Conservation (phyloP, 2,113 vertebrate species). For the Hippocampus guttulatus region DNA sequence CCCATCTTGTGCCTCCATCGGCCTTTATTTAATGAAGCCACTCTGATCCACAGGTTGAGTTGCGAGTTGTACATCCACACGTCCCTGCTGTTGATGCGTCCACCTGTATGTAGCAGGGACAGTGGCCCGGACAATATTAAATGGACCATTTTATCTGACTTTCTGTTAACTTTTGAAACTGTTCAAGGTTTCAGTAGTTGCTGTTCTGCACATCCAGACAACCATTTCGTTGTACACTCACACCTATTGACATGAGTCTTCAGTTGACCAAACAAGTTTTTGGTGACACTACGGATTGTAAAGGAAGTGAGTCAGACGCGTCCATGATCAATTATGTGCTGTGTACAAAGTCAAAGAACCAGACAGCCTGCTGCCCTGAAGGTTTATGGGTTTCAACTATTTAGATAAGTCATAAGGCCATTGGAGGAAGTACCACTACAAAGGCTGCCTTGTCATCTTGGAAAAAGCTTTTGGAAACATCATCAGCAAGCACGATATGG, state of each 20-base stretch:
- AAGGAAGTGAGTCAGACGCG: slow-evolving; percentile 7
- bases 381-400: slow-evolving; percentile 17
- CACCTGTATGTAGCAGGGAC: slow-evolving; percentile 76
- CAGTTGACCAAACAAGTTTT: not conserved
- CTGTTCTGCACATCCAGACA: too few species aligned
- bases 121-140: not conserved
- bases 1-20: slow-evolving; percentile 99
- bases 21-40: slow-evolving; percentile 95
- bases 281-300: not conserved
- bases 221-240: not conserved
- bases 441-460: slow-evolving; percentile 1
- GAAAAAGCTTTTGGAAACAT: not conserved
- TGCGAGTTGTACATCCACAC: slow-evolving; percentile 99
- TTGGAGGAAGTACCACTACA: slow-evolving; percentile 1
- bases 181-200: too few species aligned
- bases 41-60: slow-evolving; percentile 97
- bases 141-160: too few species aligned
- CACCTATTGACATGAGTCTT: too few species aligned
- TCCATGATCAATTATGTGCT: slow-evolving; percentile 11
- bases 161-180: too few species aligned
- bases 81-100: slow-evolving; percentile 94
- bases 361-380: slow-evolving; percentile 39
- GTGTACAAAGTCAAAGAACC: slow-evolving; percentile 9
- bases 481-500: not conserved
- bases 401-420: slow-evolving; percentile 1